Evolutionary conservation across 2,797 vertebrate species (phyloP), one percentile per base, ranked within the genome.

Genomic region (Lemur catta): DNA sequence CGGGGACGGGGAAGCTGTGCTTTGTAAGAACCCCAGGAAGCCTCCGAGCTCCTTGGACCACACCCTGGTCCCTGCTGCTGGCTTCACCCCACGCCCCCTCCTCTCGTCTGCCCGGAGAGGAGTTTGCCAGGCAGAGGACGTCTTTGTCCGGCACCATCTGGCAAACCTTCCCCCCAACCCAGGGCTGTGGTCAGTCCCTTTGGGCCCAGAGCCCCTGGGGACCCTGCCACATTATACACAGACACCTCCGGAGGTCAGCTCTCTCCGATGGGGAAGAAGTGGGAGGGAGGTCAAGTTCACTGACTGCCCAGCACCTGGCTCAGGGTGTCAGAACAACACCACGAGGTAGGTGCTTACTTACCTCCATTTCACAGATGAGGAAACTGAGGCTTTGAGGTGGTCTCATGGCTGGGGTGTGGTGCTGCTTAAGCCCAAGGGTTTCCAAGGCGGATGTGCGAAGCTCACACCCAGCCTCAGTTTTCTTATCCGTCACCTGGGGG

Each of bases 141-240:
- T 3, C 33, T 7, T 22, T 41, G 12, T 22, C 43, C n/a, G 2
- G 0, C 2, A 24, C 10, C 4, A 0, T 50, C 5, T 33, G 35
- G 35, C 30, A 78, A 43, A 14, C 24, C 11, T 10, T 43, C 5
- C 12, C 8, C 14, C 6, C 24, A 12, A 52, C 1, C 8, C 1
- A 30, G 52, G 18, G 67, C 43, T 61, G 20, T 1, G 0, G 43
- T 18, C 0, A 0, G 48, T 20, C 35, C 22, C 26, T n/a, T 6
- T 17, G 20, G 72, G 41, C 41, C 85, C 20, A 24, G 65, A 12
- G 38, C 71, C 41, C 0, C 0, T 41, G 75, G 14, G n/a, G 24
- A 43, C 33, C 18, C 38, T 8, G 6, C 28, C 5, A 0, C 7
- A 12, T 74, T n/a, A 67, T 57, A 41, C 9, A 0, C 2, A 26